A percentile compares a stretch with the other conserved stretches of the same genome.
These are phyloP conservation scores for Procambarus clarkii DNA, from an alignment of 1,140 invertebrate species.

Conservation along the genomic window DNA sequence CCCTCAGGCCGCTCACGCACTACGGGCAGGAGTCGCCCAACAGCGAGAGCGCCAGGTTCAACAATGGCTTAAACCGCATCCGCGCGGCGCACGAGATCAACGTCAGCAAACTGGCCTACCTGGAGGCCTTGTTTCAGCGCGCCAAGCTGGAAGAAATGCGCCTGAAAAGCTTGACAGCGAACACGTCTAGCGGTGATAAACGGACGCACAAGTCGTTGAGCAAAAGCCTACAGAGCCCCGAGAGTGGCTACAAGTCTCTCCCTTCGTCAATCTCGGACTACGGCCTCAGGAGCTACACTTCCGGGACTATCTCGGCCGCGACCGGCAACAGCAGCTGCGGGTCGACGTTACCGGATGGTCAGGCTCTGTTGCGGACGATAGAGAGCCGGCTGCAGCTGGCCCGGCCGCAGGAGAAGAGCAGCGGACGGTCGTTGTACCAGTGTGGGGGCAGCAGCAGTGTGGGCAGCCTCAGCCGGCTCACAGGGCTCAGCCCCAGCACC, in stretches of 20 bases:
- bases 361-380: constrained; percentile 68
- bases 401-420: constrained; percentile 58
- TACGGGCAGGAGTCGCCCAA: constrained; percentile 53
- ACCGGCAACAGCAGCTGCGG: constrained; percentile 45
- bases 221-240: constrained; percentile 65
- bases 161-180: not conserved
- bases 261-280: constrained; percentile 62
- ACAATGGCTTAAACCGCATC: constrained; percentile 61
- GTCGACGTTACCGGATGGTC: constrained; percentile 63
- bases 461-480: constrained; percentile 65
- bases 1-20: constrained; percentile 64
- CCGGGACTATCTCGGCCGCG: constrained; percentile 51
- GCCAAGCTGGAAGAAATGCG: constrained; percentile 65
- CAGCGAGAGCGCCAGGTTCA: constrained; percentile 42
- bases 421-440: constrained; percentile 63
- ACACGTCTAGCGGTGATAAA: constrained; percentile 3
- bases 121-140: constrained; percentile 68
- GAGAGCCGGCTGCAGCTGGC: constrained; percentile 69
- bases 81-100: constrained; percentile 71
- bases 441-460: constrained; percentile 67
- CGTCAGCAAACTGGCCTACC: constrained; percentile 70
- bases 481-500: constrained; percentile 30
- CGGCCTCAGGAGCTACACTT: constrained; percentile 41
- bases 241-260: constrained; percentile 68
- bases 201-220: constrained; percentile 2